Evolutionary conservation across 2,888 invertebrate genomes (phyloP).

Genomic region (Hirudinaria manillensis): DNA sequence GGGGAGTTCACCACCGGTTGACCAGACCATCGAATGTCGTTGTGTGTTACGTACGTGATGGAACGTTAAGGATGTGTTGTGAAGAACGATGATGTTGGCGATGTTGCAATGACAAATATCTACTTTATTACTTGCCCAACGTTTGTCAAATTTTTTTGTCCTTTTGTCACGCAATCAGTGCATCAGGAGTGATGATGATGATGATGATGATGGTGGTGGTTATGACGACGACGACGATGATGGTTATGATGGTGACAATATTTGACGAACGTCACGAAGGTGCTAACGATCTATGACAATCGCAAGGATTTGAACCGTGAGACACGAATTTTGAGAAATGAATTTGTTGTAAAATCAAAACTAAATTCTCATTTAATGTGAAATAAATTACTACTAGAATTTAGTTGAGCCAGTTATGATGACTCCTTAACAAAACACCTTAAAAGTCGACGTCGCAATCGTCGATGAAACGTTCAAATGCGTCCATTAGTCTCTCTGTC

Average conservation of each 20-base stretch:
- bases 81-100: neutral
- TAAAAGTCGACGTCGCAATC: neutral
- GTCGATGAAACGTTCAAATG: neutral
- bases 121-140: too few relatives aligned
- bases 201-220: constrained; percentile 15
- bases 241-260: neutral
- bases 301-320: neutral
- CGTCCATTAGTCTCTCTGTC: too few relatives aligned
- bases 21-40: neutral
- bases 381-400: too few relatives aligned
- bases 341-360: neutral
- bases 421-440: constrained; percentile 56
- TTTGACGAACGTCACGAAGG: neutral
- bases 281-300: too few relatives aligned
- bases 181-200: neutral
- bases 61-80: neutral
- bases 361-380: neutral
- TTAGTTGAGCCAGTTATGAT: too few relatives aligned
- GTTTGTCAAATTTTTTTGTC: too few relatives aligned
- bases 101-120: neutral
- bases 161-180: too few relatives aligned
- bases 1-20: too few relatives aligned
- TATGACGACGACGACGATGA: neutral
- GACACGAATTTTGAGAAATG: neutral
- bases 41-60: neutral